These are phyloP conservation scores for Ophraella communa DNA, from an alignment of 2,888 invertebrate species.

Conservation along the genomic window DNA sequence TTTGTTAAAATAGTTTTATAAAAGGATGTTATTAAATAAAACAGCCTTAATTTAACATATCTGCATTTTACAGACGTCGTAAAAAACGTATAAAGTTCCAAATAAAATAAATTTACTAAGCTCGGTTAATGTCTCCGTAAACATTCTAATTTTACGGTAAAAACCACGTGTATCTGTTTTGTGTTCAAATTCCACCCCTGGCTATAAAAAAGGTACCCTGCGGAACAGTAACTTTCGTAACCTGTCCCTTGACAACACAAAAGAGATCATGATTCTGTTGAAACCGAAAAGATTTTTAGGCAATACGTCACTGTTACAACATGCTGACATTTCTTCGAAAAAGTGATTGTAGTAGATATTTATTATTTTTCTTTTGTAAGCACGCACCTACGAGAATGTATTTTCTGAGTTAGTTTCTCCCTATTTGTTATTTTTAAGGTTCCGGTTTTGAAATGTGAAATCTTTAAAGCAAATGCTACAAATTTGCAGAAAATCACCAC, in stretches of 20 bases:
- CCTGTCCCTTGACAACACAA: slow-evolving; percentile 41
- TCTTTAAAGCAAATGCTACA: slow-evolving; percentile 45
- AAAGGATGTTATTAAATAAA: neutral
- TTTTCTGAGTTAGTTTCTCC: slow-evolving; percentile 50
- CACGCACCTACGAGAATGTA: slow-evolving; percentile 22
- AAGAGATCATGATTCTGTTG: slow-evolving; percentile 51
- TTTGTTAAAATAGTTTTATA: neutral
- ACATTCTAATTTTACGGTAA: slow-evolving; percentile 1
- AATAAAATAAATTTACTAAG: slow-evolving; percentile 1
- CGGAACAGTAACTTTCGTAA: slow-evolving; percentile 33
- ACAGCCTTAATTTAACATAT: neutral
- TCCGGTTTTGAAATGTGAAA: slow-evolving; percentile 46
- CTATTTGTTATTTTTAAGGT: slow-evolving; percentile 54
- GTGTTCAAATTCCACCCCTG: slow-evolving; percentile 18
- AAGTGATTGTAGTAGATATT: slow-evolving; percentile 40
- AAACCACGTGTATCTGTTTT: neutral
- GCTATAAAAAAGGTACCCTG: slow-evolving; percentile 3
- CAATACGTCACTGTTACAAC: slow-evolving; percentile 49
- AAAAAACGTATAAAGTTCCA: neutral
- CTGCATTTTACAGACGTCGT: neutral
- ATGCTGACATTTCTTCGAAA: slow-evolving; percentile 43
- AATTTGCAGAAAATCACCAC: slow-evolving; percentile 45
- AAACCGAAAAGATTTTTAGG: slow-evolving; percentile 50
- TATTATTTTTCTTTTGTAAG: slow-evolving; percentile 31
- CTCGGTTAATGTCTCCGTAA: neutral